A percentile compares a stretch with the other conserved stretches of the same genome.
Evolutionary conservation across 2,888 invertebrate genomes (phyloP).

Genomic region (Pristionchus entomophagus): DNA sequence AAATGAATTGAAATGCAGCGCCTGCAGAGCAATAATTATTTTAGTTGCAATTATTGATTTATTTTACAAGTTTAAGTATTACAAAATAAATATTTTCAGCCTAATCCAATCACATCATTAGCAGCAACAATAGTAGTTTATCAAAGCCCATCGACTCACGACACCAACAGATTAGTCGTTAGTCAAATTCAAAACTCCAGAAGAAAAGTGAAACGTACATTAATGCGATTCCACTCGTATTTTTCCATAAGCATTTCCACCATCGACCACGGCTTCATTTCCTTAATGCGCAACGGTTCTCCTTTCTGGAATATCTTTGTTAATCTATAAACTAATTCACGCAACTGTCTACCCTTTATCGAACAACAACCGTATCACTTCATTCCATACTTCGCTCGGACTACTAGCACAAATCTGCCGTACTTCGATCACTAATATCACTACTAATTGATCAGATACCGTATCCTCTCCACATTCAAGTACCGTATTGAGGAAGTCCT

Average conservation of each 20-base stretch:
- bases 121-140: not conserved
- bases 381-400: no score
- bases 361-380: no score
- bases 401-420: no score
- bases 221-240: slow-evolving; percentile 92
- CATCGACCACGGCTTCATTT: slow-evolving; percentile 95
- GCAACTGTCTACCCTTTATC: no score
- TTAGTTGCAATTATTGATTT: not conserved
- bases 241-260: slow-evolving; percentile 95
- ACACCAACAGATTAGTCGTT: not conserved
- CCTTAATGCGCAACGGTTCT: slow-evolving; percentile 92
- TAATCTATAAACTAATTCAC: no score
- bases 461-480: not conserved
- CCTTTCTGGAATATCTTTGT: no score
- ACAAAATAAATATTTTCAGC: no score
- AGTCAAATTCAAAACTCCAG: not conserved
- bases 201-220: slow-evolving; percentile 80
- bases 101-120: not conserved
- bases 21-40: slow-evolving; percentile 81
- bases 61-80: not conserved
- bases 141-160: not conserved
- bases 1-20: slow-evolving; percentile 93
- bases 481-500: slow-evolving; percentile 92
- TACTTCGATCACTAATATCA: slow-evolving; percentile 55
- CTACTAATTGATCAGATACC: not conserved